A percentile compares a stretch with the other conserved stretches of the same genome.
phyloP scores from a whole-genome alignment of 2,113 vertebrate genomes.

The Leptosomus discolor region DNA sequence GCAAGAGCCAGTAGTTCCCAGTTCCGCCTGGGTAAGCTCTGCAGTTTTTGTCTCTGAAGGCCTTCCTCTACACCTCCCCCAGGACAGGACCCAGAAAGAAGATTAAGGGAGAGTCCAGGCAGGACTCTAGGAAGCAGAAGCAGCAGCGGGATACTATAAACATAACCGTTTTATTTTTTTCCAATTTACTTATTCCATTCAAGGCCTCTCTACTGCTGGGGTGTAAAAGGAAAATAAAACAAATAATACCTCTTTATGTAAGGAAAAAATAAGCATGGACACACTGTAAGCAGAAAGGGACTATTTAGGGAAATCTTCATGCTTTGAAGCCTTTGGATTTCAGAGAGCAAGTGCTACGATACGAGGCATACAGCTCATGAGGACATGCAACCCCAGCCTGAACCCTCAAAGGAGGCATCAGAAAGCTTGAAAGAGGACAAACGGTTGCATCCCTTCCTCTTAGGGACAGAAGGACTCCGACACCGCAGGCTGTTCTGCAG shows the following conservation, averaged over 20 bases:
- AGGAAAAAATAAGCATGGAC: background rate
- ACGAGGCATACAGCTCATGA: background rate
- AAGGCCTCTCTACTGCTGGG: background rate
- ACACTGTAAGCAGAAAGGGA: background rate
- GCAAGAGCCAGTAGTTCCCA: background rate
- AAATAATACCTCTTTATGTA: background rate
- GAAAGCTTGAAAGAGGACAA: background rate
- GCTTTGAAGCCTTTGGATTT: background rate
- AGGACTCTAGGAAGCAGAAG: background rate
- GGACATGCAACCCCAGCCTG: background rate
- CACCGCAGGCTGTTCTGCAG: background rate
- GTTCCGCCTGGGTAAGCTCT: background rate
- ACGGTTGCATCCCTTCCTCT: background rate
- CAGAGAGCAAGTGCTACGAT: background rate
- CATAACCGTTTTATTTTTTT: rapidly evolving
- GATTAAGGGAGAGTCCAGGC: background rate
- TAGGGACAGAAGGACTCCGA: background rate
- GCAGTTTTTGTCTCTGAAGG: background rate
- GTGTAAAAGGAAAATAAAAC: background rate
- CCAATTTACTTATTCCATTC: background rate
- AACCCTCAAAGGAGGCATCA: background rate
- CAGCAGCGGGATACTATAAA: background rate
- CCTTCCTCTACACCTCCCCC: background rate
- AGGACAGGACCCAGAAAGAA: background rate
- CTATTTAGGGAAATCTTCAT: background rate